Conservation (phyloP, 2,113 vertebrate genomes). For the Lasiurus cinereus region DNA sequence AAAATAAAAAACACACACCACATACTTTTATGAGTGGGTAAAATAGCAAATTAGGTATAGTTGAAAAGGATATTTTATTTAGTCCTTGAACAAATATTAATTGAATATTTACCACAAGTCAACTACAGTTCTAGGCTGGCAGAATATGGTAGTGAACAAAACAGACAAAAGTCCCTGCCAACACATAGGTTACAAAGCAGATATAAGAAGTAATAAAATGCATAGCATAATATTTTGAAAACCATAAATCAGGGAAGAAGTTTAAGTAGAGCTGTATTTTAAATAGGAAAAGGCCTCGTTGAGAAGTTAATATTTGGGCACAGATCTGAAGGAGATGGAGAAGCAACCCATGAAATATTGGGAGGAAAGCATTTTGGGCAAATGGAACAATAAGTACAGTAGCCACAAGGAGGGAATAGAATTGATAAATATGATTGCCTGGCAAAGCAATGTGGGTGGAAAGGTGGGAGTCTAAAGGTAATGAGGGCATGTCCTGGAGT, state of each 20-base stretch:
- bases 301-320: neutral
- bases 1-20: neutral
- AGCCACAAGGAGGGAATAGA: neutral
- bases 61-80: neutral
- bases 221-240: neutral
- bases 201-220: neutral
- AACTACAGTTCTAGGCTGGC: neutral
- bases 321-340: neutral
- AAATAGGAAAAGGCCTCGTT: neutral
- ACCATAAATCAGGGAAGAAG: neutral
- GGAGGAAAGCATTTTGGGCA: neutral
- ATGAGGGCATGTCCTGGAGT: neutral
- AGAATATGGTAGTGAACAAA: neutral
- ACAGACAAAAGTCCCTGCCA: neutral
- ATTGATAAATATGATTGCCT: neutral
- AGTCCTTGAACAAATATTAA: neutral
- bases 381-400: neutral
- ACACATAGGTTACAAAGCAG: neutral
- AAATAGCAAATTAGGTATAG: neutral
- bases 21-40: neutral
- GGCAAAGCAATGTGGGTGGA: neutral
- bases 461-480: neutral
- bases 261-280: neutral
- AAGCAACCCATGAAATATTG: neutral
- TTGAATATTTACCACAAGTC: neutral